Base-by-base conservation (phyloP, 1,140 invertebrate genomes). In the Acyrthosiphon pisum region DNA sequence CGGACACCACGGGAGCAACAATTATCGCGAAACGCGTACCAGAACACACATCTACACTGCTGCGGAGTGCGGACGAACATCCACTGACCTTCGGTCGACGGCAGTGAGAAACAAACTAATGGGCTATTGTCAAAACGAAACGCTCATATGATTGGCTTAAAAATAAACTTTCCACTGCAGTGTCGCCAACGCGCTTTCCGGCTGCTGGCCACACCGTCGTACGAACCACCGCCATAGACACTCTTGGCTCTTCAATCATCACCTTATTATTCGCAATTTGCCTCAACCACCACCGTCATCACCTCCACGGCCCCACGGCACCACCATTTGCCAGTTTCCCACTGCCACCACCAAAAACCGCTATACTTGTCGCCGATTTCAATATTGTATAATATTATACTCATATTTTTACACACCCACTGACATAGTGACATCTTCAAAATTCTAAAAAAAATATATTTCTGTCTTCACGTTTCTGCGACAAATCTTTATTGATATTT, bases 11-110 rank as follows among this genome's bases (percentile, higher is more conserved):
- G 48, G 81, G 81, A 93, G 91, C 91, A 86, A 93, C 91, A 86
- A 93, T 93, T 93, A 86, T 93, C 91, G 48, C 48, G 50, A 6
- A 86, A 86, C 90, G 81, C 26, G 48, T 53, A 93, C 91, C 48
- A 93, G 48, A 37, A 93, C 50, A 93, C 81, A 93, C 35, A 86
- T 44, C 23, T 93, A 83, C 37, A 93, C 81, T 37, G 30, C 81
- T 93, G 14, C 81, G 81, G 91, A 86, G 48, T 93, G 81, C 48
- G 81, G 91, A 93, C 37, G 91, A 53, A 93, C 81, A 93, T 93
- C 91, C 93, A 93, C 90, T 93, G 93, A 93, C 93, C 93, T 93
- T 93, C 93, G 93, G 90, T 91, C 93, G 83, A 93, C 93, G 86
- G 91, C 56, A 92, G 93, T 93, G 60, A 87, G 93, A 93, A 93